Conservation (phyloP, 2,113 vertebrate genomes). For the Lasiurus cinereus region DNA sequence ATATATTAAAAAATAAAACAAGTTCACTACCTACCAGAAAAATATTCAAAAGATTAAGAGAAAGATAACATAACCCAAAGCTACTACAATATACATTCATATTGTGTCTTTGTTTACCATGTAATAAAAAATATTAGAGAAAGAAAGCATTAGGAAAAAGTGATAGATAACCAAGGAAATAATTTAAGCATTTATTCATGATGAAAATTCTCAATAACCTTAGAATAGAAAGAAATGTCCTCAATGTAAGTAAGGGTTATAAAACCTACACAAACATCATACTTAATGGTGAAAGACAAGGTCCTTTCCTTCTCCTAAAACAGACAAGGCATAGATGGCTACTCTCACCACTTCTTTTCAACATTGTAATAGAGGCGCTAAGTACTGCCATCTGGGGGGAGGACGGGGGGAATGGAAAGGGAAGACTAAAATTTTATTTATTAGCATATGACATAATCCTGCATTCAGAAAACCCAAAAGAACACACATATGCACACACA, state of each 20-base stretch:
- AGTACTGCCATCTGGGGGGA: background rate
- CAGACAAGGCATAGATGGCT: background rate
- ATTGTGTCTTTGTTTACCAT: background rate
- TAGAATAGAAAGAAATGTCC: background rate
- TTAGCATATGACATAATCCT: background rate
- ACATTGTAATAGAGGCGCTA: background rate
- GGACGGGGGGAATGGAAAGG: background rate
- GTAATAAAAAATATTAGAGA: background rate
- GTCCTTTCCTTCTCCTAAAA: background rate
- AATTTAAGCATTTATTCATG: background rate
- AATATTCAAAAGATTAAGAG: background rate
- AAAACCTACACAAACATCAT: background rate
- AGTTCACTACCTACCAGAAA: background rate
- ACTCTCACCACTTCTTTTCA: background rate
- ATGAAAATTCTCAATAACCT: background rate
- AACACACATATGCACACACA: background rate
- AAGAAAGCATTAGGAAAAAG: background rate
- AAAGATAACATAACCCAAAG: conserved; percentile 21
- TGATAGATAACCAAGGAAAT: background rate
- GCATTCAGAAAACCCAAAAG: background rate
- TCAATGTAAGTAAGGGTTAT: background rate
- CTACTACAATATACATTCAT: background rate
- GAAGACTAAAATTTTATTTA: background rate
- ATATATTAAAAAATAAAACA: background rate
- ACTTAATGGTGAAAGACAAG: background rate